Evolutionary conservation across 2,113 vertebrate genomes (phyloP), one percentile per base, ranked within the genome.

Genomic region (Lepus americanus): DNA sequence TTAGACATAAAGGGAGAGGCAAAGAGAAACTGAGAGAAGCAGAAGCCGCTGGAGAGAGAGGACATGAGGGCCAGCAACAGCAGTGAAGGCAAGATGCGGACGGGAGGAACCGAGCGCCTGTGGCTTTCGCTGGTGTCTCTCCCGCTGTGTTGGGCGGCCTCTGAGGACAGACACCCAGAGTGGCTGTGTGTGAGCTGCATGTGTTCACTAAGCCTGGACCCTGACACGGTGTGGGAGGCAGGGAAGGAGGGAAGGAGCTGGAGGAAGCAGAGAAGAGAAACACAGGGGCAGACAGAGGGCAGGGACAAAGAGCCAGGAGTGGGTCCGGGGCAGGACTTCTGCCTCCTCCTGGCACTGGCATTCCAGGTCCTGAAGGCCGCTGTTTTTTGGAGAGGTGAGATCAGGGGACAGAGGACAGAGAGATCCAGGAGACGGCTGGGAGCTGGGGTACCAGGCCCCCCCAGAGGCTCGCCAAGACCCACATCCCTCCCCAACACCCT

Each of bases 191-290:
- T 6, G 23, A 36, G 27, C 20, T 53, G 69, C 39, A 27, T 44
- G 64, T 0, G 1, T 33, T 78, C 27, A n/a, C 72, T 10, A 51
- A 78, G 63, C 73, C 49, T 22, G 64, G 29, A 12, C 63, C 5
- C 36, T 16, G 49, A 63, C 51, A 6, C 4, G 5, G 14, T 44
- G 36, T 9, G 22, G 66, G 66, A 69, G 70, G 49, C 11, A 6
- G 59, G 3, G 6, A n/a, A 20, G 27, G 9, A 4, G 44, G 5
- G 3, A n/a, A 27, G 27, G 12, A 78, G 6, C 10, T 0, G 2
- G 39, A 51, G 27, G 61, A 22, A 23, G 3, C 36, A 67, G 49
- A 53, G 14, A 29, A 20, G 49, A 33, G 67, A 39, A 7, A 66
- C n/a, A 11, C 22, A 17, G 70, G 31, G 31, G 12, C n/a, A 61